Evolutionary conservation across 2,113 vertebrate species (phyloP), one percentile per base, ranked within the genome.

Genomic region (Malurus cyaneus): DNA sequence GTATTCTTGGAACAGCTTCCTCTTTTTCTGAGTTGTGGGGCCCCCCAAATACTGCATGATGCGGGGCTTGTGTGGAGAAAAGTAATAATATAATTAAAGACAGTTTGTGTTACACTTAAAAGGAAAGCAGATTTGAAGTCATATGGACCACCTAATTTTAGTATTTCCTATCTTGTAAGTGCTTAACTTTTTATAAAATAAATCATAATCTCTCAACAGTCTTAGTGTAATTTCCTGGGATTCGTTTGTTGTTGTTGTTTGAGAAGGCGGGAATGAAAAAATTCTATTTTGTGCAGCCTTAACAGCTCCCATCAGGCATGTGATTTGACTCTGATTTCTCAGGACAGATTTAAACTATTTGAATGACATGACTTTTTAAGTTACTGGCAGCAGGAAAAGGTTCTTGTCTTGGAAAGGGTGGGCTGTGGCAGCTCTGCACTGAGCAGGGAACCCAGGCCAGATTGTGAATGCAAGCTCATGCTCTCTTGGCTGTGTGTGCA

Each of bases 341-440:
- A 83, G 89, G 93, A 94, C 87, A 94, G 89, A 94, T 92, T 95
- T 93, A 91, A 95, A 93, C 79, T 83, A 39, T 82, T 95, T 96
- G 95, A 96, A 77, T 95, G 89, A 95, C 74, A 66, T 73, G 89
- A 80, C 79, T 93, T 96, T 95, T 88, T 70, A 88, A 93, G 93
- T 78, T 90, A 86, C 92, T 96, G 94, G 93, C 95, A 95, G 84
- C 67, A 86, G 79, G 56, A 74, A 95, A 95, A 95, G 87, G 93
- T 94, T 93, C 85, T 88, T 95, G 94, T 95, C 92, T 77, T 92
- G 85, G 82, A 82, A 88, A 70, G 71, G 52, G 71, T 92, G 89
- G 91, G 81, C 78, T 94, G 74, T 36, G 80, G 85, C 36, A 92
- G 67, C 66, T 73, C 23, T 19, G 42, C 28, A 13, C 62, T 6